phyloP scores from a whole-genome alignment of 2,797 vertebrate genomes.

The Pipistrellus pipistrellus region DNA sequence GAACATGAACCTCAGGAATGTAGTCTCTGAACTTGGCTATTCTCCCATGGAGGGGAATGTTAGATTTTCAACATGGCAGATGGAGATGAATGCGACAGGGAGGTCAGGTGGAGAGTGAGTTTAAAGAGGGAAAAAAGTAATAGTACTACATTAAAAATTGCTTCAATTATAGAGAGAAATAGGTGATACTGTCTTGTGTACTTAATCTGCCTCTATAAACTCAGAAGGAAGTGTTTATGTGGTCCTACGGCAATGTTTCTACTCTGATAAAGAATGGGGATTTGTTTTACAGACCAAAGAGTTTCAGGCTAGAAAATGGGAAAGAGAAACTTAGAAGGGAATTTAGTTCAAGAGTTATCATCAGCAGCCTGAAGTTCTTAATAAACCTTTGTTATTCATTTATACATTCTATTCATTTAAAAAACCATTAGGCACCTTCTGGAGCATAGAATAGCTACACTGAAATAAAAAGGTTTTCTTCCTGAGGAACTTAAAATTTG shows the following conservation, averaged over 20 bases:
- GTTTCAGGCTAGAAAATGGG: background rate
- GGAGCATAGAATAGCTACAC: background rate
- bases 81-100: background rate
- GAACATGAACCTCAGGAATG: constrained; percentile 74
- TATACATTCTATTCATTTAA: background rate
- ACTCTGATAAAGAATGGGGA: background rate
- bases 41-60: background rate
- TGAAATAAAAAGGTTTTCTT: background rate
- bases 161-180: background rate
- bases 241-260: background rate
- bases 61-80: background rate
- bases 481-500: background rate
- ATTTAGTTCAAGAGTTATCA: background rate
- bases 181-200: background rate
- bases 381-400: background rate
- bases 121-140: background rate
- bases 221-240: background rate
- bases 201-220: background rate
- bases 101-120: background rate
- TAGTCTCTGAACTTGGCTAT: constrained; percentile 39
- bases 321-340: background rate
- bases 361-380: background rate
- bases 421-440: background rate
- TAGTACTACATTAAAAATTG: background rate
- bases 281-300: background rate